Evolutionary conservation across 2,888 invertebrate genomes (phyloP), one percentile per base, ranked within the genome.

Genomic region (Acheta domesticus): DNA sequence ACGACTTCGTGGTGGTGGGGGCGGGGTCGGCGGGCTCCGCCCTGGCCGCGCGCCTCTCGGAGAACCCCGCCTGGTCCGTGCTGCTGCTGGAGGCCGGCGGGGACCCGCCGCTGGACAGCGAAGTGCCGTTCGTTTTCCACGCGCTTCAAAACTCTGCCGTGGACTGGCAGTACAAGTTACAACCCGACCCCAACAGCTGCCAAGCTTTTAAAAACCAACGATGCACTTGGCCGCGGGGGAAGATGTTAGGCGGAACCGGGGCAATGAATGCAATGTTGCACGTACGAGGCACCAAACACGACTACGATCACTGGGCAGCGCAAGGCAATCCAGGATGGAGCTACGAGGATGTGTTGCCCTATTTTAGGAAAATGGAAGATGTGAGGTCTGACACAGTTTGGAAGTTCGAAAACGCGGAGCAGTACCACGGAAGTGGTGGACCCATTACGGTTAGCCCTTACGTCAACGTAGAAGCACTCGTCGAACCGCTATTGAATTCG

Each of bases 241-340:
- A 92, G 84, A 89, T 89, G 16, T 86, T 92, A 36, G 94, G 94
- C 0, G 94, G 93, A 0, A 88, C 89, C 2, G 91, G 91, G 19
- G 87, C 88, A 0, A 88, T 92, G 4, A 93, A 93, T 85, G 91
- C 88, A 19, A 91, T 93, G 92, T 80, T 92, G 0, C 91, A 93
- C 84, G 84, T 91, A 0, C 87, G 91, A 12, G 93, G 93, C 0
- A 91, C 91, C 85, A 88, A 89, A 8, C 84, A 84, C 5, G 93
- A 93, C 84, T 93, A 89, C 84, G 90, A 93, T 83, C 84, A 86
- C 0, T 93, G 93, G 93, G 88, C 88, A 14, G 83, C 84, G 0
- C 83, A 87, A 62, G 93, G 93, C 0, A 92, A 91, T 83, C 81
- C 84, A 0, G 91, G 90, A 0, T 93, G 93, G 93, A 87, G 87